These are phyloP conservation scores for Bhutanitis thaidina DNA, from an alignment of 2,888 invertebrate species.

Conservation along the genomic window DNA sequence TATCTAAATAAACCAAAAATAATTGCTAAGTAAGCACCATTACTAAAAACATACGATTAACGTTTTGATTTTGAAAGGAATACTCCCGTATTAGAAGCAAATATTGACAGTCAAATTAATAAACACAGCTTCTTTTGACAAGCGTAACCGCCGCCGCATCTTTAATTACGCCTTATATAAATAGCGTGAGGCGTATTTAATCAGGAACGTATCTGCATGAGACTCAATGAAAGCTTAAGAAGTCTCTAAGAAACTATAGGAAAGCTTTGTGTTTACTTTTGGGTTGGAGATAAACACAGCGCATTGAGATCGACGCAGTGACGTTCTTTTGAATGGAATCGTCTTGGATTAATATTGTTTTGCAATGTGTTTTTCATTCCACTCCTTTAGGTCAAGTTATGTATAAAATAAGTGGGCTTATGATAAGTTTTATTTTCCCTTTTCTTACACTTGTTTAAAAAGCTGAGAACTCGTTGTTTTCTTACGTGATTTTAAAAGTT, in stretches of 20 bases:
- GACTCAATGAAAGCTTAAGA: conserved; percentile 69
- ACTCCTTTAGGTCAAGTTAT: no score
- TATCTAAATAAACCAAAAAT: no score
- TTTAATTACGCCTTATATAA: conserved; percentile 70
- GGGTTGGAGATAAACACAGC: conserved; percentile 48
- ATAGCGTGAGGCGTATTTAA: conserved; percentile 60
- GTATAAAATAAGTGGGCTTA: no score
- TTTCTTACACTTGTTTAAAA: no score
- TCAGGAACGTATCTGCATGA: conserved; percentile 68
- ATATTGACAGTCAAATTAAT: conserved; percentile 73
- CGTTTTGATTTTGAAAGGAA: conserved; percentile 23
- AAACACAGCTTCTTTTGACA: conserved; percentile 74
- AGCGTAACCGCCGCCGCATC: conserved; percentile 52
- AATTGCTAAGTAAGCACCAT: not conserved
- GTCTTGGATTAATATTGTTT: not conserved
- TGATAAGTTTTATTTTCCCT: no score
- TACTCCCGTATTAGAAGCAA: conserved; percentile 62
- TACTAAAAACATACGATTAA: not conserved
- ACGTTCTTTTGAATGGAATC: conserved; percentile 28
- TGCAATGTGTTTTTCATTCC: no score
- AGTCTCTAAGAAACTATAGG: conserved; percentile 69
- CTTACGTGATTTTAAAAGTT: no score
- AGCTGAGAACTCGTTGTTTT: no score
- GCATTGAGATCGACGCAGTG: conserved; percentile 25
- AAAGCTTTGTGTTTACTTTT: conserved; percentile 51